These are phyloP conservation scores for Aricia agestis DNA, from an alignment of 1,140 invertebrate genomes.

Conservation along the genomic window DNA sequence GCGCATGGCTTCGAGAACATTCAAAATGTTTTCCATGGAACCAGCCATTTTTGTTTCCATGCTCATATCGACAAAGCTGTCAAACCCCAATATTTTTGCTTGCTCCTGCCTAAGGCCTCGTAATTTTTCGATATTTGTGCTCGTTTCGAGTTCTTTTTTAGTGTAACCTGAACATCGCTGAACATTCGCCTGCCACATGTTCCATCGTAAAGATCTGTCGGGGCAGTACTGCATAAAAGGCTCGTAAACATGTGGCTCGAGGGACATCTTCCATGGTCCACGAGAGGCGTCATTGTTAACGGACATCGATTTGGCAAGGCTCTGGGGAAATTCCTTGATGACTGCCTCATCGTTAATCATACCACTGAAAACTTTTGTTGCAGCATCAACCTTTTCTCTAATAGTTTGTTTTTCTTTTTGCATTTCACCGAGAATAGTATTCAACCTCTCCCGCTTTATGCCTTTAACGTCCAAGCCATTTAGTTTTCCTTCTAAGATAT, in stretches of 20 bases:
- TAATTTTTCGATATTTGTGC: constrained; percentile 86
- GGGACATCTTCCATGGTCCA: constrained; percentile 88
- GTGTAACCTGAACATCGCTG: constrained; percentile 81
- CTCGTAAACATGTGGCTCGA: constrained; percentile 83
- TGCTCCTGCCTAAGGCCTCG: constrained; percentile 81
- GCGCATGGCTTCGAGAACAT: constrained; percentile 83
- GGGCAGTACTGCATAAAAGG: constrained; percentile 90
- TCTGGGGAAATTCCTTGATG: constrained; percentile 85
- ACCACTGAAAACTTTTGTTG: constrained; percentile 80
- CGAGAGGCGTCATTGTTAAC: constrained; percentile 78
- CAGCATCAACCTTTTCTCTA: constrained; percentile 79
- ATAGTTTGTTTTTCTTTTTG: constrained; percentile 77
- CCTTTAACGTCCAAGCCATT: constrained; percentile 82
- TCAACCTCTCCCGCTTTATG: constrained; percentile 69
- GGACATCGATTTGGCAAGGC: constrained; percentile 82
- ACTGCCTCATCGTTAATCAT: constrained; percentile 80
- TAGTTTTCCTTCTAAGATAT: constrained; percentile 86
- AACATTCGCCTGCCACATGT: constrained; percentile 87
- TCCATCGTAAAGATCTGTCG: constrained; percentile 84
- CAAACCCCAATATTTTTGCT: constrained; percentile 87
- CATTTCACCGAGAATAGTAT: constrained; percentile 67
- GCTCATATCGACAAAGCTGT: constrained; percentile 88
- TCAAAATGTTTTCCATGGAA: constrained; percentile 85
- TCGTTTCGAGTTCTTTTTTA: constrained; percentile 83
- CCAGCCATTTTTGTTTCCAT: constrained; percentile 97